phyloP scores from a whole-genome alignment of 2,797 vertebrate genomes.

The Crax fasciolata region DNA sequence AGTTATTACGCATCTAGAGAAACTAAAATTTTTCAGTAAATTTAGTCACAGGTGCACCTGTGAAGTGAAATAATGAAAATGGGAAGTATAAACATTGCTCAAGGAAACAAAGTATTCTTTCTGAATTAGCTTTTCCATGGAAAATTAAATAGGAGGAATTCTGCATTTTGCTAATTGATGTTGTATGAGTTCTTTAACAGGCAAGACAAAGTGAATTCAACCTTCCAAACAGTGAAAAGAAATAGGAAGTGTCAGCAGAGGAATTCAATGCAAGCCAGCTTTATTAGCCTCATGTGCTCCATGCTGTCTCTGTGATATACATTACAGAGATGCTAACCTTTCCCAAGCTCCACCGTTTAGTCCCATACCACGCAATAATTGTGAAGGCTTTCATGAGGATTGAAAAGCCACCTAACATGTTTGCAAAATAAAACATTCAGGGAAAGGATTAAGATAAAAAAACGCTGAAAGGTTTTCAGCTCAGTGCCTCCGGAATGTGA shows the following conservation, averaged over 20 bases:
- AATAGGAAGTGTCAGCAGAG: conserved; percentile 16
- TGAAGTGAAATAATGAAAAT: conserved; percentile 12
- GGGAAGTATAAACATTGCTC: background rate
- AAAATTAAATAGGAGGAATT: conserved; percentile 4
- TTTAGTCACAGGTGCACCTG: background rate
- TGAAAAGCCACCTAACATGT: conserved; percentile 33
- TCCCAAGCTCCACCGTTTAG: background rate
- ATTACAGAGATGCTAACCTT: background rate
- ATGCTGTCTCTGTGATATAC: conserved; percentile 10
- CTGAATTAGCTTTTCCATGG: background rate
- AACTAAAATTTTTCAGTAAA: conserved; percentile 1
- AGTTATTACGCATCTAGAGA: background rate
- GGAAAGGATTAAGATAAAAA: conserved; percentile 16
- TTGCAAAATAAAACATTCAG: conserved; percentile 40
- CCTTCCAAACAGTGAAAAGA: conserved; percentile 17
- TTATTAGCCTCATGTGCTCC: conserved; percentile 47
- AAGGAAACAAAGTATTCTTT: background rate
- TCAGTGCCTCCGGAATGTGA: background rate
- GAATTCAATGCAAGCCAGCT: background rate
- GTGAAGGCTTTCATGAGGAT: background rate
- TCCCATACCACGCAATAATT: background rate
- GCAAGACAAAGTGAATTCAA: conserved; percentile 20
- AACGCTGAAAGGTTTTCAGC: conserved; percentile 1
- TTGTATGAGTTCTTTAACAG: background rate
- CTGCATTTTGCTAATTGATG: background rate